Base-by-base conservation (phyloP, 2,797 vertebrate genomes). In the Hippopotamyrus pictus region DNA sequence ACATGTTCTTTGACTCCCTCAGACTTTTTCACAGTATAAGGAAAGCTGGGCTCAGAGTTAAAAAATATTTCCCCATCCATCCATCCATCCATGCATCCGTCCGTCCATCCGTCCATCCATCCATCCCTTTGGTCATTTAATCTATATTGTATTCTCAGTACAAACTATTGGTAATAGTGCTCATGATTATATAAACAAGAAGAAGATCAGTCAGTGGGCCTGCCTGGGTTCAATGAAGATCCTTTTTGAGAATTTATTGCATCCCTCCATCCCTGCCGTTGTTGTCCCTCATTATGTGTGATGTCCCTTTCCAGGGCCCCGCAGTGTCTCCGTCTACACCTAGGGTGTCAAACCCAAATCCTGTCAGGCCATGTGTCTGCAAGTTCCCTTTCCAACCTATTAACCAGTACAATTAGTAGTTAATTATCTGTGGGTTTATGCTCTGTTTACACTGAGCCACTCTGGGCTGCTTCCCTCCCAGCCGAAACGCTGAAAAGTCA, bases 341-440 rank as follows among this genome's bases (percentile, higher is more conserved):
- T 19, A 46, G 73, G 73, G 37, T 79, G 73, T 79, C 73, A 79
- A 79, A n/a, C 73, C 19, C 73, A 79, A 79, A 79, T 46, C 73
- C 73, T 44, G 73, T 44, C 37, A 79, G 73, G 73, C 73, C 73
- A 79, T 79, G 73, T 46, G 19, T 79, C 7, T 79, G 37, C 37
- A 79, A 46, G 37, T 79, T 46, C 19, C 41, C 41, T 79, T 79
- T 79, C 73, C 73, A 79, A 79, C 73, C 73, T 79, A 79, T 79
- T 79, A 79, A 79, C 73, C 73, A 79, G 73, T 79, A 44, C 73
- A 79, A 79, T 79, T 79, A 79, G 73, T 79, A 79, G 73, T 79
- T 44, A 79, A 79, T 79, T 79, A 79, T 79, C 73, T 79, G 73
- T 44, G 5, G 73, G 73, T 79, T 79, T 79, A 79, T 79, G 73